phyloP scores from a whole-genome alignment of 2,888 invertebrate species.

The Ophion ellenae region DNA sequence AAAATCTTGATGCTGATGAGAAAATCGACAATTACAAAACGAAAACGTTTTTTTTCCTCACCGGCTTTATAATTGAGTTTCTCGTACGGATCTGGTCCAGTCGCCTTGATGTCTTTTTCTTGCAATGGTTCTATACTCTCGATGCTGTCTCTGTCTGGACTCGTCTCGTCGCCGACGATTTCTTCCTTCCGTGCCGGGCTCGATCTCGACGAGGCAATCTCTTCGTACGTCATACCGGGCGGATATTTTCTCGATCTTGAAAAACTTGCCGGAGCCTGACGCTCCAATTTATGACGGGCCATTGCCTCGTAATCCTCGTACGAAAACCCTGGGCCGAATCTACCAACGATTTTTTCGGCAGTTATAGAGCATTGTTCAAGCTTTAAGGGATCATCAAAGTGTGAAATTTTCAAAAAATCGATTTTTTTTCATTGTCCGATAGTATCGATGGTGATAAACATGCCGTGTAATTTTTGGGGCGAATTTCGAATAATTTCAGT shows the following conservation, averaged over 20 bases:
- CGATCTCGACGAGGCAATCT: constrained; percentile 80
- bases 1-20: constrained; percentile 25
- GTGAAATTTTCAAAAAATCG: too few species aligned
- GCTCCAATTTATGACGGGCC: constrained; percentile 81
- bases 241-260: constrained; percentile 80
- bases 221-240: constrained; percentile 82
- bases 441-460: too few species aligned
- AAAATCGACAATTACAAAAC: not conserved
- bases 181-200: constrained; percentile 72
- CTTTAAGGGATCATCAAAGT: not conserved
- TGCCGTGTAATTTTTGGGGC: too few species aligned
- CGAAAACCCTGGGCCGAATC: constrained; percentile 79
- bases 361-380: not conserved
- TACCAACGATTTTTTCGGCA: constrained; percentile 52
- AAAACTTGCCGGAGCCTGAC: constrained; percentile 75
- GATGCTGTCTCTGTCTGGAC: constrained; percentile 78
- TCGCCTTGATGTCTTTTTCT: constrained; percentile 82
- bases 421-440: too few species aligned
- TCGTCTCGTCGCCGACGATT: constrained; percentile 71
- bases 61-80: constrained; percentile 83
- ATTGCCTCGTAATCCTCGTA: constrained; percentile 83
- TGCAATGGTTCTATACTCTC: constrained; percentile 81
- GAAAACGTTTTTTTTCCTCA: constrained; percentile 69
- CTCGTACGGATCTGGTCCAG: constrained; percentile 84
- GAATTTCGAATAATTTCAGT: too few species aligned